phyloP scores from a whole-genome alignment of 2,797 vertebrate genomes.

The Alfaro cultratus region DNA sequence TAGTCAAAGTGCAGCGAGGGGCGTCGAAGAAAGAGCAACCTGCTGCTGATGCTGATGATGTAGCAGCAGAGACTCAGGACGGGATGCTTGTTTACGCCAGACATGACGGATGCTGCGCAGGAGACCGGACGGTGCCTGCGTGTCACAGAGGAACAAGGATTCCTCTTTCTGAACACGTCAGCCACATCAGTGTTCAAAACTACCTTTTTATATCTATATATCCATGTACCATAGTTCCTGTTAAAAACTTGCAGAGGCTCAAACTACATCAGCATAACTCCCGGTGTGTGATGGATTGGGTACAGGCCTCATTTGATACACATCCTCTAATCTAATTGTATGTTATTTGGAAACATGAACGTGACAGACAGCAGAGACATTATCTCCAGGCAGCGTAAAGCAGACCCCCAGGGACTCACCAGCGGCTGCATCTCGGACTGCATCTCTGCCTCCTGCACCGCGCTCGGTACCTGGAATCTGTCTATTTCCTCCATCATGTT shows the following conservation, averaged over 20 bases:
- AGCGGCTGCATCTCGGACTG: conserved; percentile 96
- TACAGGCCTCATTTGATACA: conserved; percentile 13
- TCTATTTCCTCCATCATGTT: conserved; percentile 99
- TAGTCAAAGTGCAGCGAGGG: not conserved
- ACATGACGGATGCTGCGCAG: conserved; percentile 75
- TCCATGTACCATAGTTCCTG: not conserved
- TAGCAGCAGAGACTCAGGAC: conserved; percentile 33
- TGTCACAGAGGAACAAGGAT: conserved; percentile 15
- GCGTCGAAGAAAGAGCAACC: conserved; percentile 19
- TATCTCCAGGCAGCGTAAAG: not conserved
- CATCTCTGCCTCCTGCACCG: conserved; percentile 89
- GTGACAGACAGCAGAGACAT: not conserved
- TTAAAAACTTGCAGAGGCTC: conserved; percentile 26
- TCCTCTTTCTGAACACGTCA: not conserved
- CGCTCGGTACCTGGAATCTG: conserved; percentile 95
- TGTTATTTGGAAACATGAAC: not conserved
- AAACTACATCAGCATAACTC: conserved; percentile 24
- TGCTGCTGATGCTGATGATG: conserved; percentile 67
- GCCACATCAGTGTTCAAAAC: not conserved
- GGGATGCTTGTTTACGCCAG: conserved; percentile 71
- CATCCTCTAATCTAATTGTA: not conserved
- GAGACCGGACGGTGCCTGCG: conserved; percentile 44
- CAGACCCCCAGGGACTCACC: conserved; percentile 77
- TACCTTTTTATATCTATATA: not conserved
- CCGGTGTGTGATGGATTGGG: conserved; percentile 33